Conservation (phyloP, 1,140 invertebrate species). For the Papilio helenus region DNA sequence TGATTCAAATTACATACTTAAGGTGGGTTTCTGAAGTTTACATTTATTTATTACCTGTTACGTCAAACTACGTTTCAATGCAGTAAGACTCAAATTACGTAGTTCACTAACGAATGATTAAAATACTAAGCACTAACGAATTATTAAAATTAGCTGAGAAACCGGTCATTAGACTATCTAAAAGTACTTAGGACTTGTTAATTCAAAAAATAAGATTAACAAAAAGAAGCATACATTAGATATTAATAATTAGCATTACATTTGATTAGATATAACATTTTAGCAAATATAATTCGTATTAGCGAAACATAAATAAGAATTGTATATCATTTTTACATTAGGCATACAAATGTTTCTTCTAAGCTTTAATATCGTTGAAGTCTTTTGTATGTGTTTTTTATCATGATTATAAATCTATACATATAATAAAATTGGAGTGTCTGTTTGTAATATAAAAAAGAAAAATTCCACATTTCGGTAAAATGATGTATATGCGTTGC, state of each 20-base stretch:
- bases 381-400: slow-evolving; percentile 12
- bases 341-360: neutral
- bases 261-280: neutral
- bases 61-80: too few relatives aligned
- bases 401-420: neutral
- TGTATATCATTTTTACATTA: slow-evolving; percentile 7
- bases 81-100: too few relatives aligned
- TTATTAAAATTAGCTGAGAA: too few relatives aligned
- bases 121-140: too few relatives aligned
- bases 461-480: too few relatives aligned
- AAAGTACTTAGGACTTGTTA: neutral
- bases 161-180: neutral
- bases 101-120: too few relatives aligned
- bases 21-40: too few relatives aligned
- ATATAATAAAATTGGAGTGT: too few relatives aligned
- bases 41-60: too few relatives aligned
- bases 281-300: neutral
- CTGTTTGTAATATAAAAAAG: too few relatives aligned
- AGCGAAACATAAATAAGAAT: neutral
- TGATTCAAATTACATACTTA: too few relatives aligned
- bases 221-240: neutral
- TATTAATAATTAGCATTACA: neutral
- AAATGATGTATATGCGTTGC: too few relatives aligned
- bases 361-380: neutral
- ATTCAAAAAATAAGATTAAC: neutral